Conservation (phyloP, 2,797 vertebrate genomes). For the Anguilla obscura region DNA sequence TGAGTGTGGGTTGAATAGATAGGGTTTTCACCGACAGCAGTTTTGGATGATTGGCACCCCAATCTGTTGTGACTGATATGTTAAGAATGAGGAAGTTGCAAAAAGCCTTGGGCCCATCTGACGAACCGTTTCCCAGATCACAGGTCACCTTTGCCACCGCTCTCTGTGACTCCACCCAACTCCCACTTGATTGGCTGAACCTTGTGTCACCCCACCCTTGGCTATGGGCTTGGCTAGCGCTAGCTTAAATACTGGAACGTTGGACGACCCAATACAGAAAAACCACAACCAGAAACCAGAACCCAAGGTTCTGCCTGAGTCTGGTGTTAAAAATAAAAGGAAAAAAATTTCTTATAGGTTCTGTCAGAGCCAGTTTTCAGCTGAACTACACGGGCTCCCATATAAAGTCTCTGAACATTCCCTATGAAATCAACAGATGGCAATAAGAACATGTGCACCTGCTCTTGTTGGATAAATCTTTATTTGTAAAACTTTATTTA, state of each 20-base stretch:
- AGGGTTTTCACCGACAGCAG: conserved; percentile 22
- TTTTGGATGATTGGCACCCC: conserved; percentile 52
- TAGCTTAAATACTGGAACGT: not conserved
- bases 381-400: not conserved
- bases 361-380: not conserved
- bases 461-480: not conserved
- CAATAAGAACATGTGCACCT: not conserved
- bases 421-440: not conserved
- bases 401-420: not conserved
- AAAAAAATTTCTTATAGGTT: not conserved
- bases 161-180: not conserved
- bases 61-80: conserved; percentile 55
- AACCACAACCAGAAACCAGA: not conserved
- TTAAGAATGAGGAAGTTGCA: conserved; percentile 40
- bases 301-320: not conserved
- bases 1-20: conserved; percentile 18
- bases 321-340: not conserved
- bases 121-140: not conserved
- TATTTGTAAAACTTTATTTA: not conserved
- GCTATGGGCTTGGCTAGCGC: not conserved
- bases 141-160: not conserved
- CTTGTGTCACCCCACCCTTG: not conserved
- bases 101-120: conserved; percentile 37
- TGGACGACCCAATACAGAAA: not conserved
- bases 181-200: conserved; percentile 15